Base-by-base conservation (phyloP, 1,140 invertebrate species). In the Atta texana region DNA sequence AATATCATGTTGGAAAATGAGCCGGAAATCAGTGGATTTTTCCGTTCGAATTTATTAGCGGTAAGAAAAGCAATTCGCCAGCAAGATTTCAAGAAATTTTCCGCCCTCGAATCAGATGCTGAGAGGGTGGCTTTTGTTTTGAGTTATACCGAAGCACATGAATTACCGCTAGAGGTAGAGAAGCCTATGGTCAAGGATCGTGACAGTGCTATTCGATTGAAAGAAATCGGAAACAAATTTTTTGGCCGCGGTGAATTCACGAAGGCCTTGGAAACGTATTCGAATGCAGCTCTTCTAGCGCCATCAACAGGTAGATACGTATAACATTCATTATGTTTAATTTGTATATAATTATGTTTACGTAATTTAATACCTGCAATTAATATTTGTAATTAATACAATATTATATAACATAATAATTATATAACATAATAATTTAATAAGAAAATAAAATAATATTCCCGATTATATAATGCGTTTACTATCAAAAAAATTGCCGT, bases 191-290 rank as follows among this genome's bases (percentile, higher is more conserved):
- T 88, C 6, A 98, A 98, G 94, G 96, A 96, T 93, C 92, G 95
- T 10, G 94, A 96, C 76, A 96, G 96, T 91, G 97, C 98, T 1
- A 94, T 96, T 24, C 93, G 95, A 75, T 93, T 97, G 5, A 98
- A 98, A 94, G 96, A 97, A 69, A 95, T 96, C 82, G 98, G 98
- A 21, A 99, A 99, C 92, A 95, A 96, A 66, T 96, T 96, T 34
- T 99, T 98, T 89, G 97, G 97, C 89, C 96, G 96, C 87, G 97
- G 97, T 76, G 96, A 98, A 90, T 98, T 97, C 95, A 87, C 94
- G n/a, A 96, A 96, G 89, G 97, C 98, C 1, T 94, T 98, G 88
- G 94, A 96, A 31, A 94, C 96, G 6, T 99, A 99, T 94, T 97
- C 96, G 66, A 96, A 97, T 86, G 97, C 97, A 85, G 96, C 97